A percentile compares a stretch with the other conserved stretches of the same genome.
Conservation (phyloP, 2,888 invertebrate species). For the Orthosia gothica region DNA sequence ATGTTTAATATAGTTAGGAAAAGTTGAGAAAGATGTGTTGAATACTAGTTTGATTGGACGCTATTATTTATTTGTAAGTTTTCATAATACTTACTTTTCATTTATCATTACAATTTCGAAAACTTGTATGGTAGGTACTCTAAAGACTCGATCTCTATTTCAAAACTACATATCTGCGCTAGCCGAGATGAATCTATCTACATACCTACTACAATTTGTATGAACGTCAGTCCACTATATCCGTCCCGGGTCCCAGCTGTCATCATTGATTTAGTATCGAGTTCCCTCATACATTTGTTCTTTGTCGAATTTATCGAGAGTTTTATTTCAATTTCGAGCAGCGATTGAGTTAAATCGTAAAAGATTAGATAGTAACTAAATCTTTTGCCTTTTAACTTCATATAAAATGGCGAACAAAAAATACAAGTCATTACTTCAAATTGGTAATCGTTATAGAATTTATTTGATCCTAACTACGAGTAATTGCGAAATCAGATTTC, state of each 20-base stretch:
- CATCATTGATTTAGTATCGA: constrained; percentile 12
- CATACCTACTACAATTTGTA: not conserved
- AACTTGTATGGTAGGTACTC: too few relatives aligned
- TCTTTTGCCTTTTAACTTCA: not conserved
- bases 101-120: not conserved
- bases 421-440: too few relatives aligned
- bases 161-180: not conserved
- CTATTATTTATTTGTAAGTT: not conserved
- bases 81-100: not conserved
- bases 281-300: not conserved
- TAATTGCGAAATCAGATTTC: constrained; percentile 11
- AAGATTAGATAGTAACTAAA: not conserved
- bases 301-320: too few relatives aligned
- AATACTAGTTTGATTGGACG: not conserved
- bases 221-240: not conserved
- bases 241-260: not conserved
- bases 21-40: too few relatives aligned
- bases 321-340: not conserved
- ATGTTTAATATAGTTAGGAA: too few relatives aligned
- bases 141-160: not conserved
- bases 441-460: not conserved
- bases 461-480: constrained; percentile 4
- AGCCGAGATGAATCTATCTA: not conserved
- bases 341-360: not conserved
- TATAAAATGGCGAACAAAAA: not conserved